A percentile compares a stretch with the other conserved stretches of the same genome.
These are phyloP conservation scores for Argynnis bischoffii DNA, from an alignment of 2,888 invertebrate genomes.

Conservation along the genomic window DNA sequence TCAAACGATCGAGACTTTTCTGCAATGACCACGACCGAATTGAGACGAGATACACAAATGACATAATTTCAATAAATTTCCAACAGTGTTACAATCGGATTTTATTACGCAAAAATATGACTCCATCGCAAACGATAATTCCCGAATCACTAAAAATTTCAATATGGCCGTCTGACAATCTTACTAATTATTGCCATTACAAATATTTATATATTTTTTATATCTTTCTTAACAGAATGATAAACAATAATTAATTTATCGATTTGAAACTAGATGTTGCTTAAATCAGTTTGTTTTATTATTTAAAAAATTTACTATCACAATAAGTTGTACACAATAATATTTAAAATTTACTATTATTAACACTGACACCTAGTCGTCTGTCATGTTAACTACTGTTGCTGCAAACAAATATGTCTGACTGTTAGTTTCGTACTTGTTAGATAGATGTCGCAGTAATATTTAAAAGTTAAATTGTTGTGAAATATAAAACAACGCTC, in stretches of 20 bases:
- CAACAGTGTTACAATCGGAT: slow-evolving; percentile 75
- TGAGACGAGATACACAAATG: slow-evolving; percentile 74
- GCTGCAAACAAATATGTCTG: not conserved
- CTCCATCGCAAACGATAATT: slow-evolving; percentile 82
- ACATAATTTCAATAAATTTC: slow-evolving; percentile 79
- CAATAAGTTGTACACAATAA: no score
- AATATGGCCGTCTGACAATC: slow-evolving; percentile 64
- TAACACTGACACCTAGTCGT: not conserved
- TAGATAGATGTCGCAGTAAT: not conserved
- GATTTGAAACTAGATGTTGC: no score
- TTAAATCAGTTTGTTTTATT: no score
- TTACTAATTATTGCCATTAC: slow-evolving; percentile 48
- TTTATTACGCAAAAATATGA: slow-evolving; percentile 78
- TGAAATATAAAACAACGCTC: no score
- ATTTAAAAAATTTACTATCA: no score
- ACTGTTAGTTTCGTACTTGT: not conserved
- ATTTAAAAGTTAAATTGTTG: not conserved
- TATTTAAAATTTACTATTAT: not conserved
- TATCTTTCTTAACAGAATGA: no score
- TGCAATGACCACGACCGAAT: slow-evolving; percentile 73
- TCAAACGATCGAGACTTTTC: slow-evolving; percentile 78
- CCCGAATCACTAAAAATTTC: slow-evolving; percentile 69
- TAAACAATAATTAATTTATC: no score
- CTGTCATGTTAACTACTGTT: not conserved
- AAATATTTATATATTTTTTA: slow-evolving; percentile 21